phyloP scores from a whole-genome alignment of 92 coral and sea anemone species.

The Desmophyllum pertusum region DNA sequence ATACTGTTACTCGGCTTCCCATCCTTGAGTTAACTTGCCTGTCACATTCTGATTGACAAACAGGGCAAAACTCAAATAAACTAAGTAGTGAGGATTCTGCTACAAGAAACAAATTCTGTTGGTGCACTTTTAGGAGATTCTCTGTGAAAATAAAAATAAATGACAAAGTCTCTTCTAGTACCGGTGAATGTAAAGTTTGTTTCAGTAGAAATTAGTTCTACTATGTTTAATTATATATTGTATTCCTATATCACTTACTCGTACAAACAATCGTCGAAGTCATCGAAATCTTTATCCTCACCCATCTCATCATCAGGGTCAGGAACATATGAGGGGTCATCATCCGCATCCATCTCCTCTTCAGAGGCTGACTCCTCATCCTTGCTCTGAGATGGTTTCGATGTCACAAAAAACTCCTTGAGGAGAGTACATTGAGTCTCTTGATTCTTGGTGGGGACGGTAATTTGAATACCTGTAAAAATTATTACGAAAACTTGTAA shows the following conservation, averaged over 20 bases:
- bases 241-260: neutral
- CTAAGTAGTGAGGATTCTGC: conserved; percentile 12
- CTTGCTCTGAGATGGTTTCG: too few species aligned
- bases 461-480: neutral
- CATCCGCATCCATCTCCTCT: neutral
- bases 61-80: conserved; percentile 14
- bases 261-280: neutral
- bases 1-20: conserved; percentile 19
- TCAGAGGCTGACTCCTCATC: neutral
- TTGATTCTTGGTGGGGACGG: too few species aligned
- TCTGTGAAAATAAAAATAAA: conserved; percentile 1
- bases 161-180: neutral
- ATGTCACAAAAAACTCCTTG: too few species aligned
- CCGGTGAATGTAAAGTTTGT: neutral
- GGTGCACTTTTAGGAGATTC: neutral
- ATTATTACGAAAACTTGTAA: too few species aligned
- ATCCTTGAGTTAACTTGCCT: conserved; percentile 7
- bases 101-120: neutral
- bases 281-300: neutral
- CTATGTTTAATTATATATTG: too few species aligned
- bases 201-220: neutral
- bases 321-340: neutral
- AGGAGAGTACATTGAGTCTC: too few species aligned
- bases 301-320: conserved; percentile 5
- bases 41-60: conserved; percentile 2